These are phyloP conservation scores for Balaenoptera acutorostrata DNA, from an alignment of 2,113 vertebrate genomes.

Conservation along the genomic window DNA sequence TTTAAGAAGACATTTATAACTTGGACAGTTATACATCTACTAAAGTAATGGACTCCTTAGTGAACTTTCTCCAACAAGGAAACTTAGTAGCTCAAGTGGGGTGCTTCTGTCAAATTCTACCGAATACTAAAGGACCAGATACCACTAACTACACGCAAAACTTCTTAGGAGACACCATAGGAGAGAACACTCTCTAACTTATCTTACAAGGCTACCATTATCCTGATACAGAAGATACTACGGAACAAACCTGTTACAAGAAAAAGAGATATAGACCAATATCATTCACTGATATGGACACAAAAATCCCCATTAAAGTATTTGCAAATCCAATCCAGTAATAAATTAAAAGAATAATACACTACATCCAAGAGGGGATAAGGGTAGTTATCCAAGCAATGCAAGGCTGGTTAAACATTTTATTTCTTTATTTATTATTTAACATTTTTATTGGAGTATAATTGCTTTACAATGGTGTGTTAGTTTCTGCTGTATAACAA, in stretches of 20 bases:
- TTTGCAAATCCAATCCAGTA: neutral
- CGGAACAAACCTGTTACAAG: neutral
- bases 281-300: neutral
- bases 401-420: neutral
- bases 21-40: neutral
- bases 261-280: neutral
- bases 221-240: neutral
- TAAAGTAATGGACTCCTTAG: neutral
- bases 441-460: too few relatives aligned
- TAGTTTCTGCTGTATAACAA: too few relatives aligned
- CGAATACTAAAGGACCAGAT: neutral
- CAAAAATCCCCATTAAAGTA: neutral
- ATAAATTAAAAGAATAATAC: neutral
- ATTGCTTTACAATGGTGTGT: too few relatives aligned
- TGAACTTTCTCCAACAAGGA: neutral
- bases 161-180: neutral
- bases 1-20: neutral
- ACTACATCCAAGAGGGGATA: neutral
- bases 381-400: neutral
- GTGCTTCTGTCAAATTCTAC: neutral
- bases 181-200: neutral
- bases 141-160: neutral
- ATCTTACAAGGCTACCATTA: neutral
- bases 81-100: neutral
- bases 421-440: neutral